A percentile compares a stretch with the other conserved stretches of the same genome.
phyloP scores from a whole-genome alignment of 2,113 vertebrate genomes.

The Galemys pyrenaicus region DNA sequence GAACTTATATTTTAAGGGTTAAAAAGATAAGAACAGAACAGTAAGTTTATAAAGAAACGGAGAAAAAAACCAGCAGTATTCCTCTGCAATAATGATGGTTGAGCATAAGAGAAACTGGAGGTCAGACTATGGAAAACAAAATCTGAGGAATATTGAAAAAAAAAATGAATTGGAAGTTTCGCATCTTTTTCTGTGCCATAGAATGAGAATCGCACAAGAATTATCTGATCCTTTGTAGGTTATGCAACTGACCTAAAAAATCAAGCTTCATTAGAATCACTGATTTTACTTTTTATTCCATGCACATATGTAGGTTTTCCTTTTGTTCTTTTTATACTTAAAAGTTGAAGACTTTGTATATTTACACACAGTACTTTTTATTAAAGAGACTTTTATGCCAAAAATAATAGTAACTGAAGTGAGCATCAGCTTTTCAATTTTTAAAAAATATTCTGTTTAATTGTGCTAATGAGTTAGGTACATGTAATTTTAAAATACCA shows the following conservation, averaged over 20 bases:
- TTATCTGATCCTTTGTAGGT: background rate
- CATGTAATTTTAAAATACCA: constrained; percentile 21
- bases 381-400: background rate
- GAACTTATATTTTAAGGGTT: background rate
- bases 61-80: background rate
- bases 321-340: background rate
- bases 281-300: background rate
- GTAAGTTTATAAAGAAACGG: background rate
- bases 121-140: background rate
- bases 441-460: background rate
- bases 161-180: constrained; percentile 15
- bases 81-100: background rate
- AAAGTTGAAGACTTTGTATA: background rate
- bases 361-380: background rate
- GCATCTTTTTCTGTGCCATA: background rate
- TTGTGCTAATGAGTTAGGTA: background rate
- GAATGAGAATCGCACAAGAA: background rate
- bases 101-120: background rate
- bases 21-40: background rate
- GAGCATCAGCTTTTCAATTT: background rate
- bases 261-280: background rate
- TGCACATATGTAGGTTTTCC: background rate
- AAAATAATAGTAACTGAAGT: background rate
- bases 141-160: background rate
- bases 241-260: background rate